Evolutionary conservation across 2,113 vertebrate genomes (phyloP).

Genomic region (Phyllopteryx taeniolatus): DNA sequence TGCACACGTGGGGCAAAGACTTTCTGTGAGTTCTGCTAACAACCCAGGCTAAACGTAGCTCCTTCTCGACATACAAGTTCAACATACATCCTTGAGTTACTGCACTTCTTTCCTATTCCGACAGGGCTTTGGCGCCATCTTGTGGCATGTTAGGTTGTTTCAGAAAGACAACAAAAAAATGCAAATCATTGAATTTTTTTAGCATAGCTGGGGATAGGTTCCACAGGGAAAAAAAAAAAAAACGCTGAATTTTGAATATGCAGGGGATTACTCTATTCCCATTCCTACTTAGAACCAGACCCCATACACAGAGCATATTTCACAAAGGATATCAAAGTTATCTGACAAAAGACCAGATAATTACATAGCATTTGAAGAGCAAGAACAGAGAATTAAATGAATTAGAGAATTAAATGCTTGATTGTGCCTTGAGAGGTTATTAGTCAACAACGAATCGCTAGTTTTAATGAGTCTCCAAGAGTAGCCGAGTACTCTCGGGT

Average conservation of each 20-base stretch:
- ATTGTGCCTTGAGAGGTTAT: slow-evolving; percentile 15
- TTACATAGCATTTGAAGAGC: not conserved
- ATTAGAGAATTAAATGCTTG: slow-evolving; percentile 20
- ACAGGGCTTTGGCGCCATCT: too few relatives aligned
- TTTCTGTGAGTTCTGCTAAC: too few relatives aligned
- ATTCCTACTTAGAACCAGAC: not conserved
- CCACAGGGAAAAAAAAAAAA: not conserved
- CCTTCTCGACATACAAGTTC: too few relatives aligned
- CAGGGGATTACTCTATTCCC: not conserved
- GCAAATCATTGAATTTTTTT: too few relatives aligned
- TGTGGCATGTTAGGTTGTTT: too few relatives aligned
- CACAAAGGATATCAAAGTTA: slow-evolving; percentile 7
- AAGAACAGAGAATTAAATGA: not conserved
- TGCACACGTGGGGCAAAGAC: too few relatives aligned
- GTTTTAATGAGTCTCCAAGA: not conserved
- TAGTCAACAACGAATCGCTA: not conserved
- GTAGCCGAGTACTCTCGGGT: slow-evolving; percentile 5
- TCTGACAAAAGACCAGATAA: not conserved
- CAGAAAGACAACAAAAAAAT: too few relatives aligned
- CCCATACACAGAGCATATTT: not conserved
- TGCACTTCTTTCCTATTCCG: too few relatives aligned
- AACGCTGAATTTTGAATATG: not conserved
- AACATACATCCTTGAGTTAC: too few relatives aligned
- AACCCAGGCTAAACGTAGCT: too few relatives aligned
- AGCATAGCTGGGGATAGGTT: too few relatives aligned